Percentiles rank a stretch among this genome's conserved stretches.
Evolutionary conservation across 2,888 invertebrate species (phyloP).

Genomic region (Synanthedon andrenaeformis): DNA sequence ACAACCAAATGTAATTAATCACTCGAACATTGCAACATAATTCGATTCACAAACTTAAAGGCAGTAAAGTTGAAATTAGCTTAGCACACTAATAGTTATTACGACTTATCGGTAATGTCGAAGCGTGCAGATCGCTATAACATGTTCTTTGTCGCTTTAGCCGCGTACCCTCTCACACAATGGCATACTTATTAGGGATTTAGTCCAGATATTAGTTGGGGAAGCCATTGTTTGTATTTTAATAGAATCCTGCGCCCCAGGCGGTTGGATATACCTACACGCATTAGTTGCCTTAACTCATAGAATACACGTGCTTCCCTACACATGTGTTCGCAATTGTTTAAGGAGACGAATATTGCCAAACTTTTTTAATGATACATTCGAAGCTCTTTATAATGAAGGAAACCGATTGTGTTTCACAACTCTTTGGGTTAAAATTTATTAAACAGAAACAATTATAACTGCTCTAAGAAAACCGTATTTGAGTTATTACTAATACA

Average conservation of each 20-base stretch:
- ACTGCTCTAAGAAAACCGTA: too few species aligned
- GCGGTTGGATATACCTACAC: constrained; percentile 46
- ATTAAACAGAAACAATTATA: too few species aligned
- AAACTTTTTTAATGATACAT: background rate
- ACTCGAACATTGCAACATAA: constrained; percentile 11
- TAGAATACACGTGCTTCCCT: constrained; percentile 22
- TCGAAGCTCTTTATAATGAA: too few species aligned
- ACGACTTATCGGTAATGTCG: background rate
- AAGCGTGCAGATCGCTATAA: constrained; percentile 58
- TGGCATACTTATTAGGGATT: constrained; percentile 72
- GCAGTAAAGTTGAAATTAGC: constrained; percentile 10
- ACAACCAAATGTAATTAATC: constrained; percentile 22
- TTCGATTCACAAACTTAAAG: constrained; percentile 10
- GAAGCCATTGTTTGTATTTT: constrained; percentile 68
- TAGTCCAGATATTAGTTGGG: constrained; percentile 71
- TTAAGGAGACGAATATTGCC: constrained; percentile 2
- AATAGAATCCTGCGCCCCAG: constrained; percentile 64
- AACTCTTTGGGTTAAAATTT: too few species aligned
- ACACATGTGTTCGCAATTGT: constrained; percentile 39
- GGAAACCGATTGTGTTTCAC: too few species aligned
- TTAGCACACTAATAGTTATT: background rate
- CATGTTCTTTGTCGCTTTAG: constrained; percentile 66
- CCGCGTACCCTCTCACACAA: constrained; percentile 67
- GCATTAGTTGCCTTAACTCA: constrained; percentile 20
- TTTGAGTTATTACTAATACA: too few species aligned